phyloP scores from a whole-genome alignment of 2,888 invertebrate genomes.

The Tiliacea aurago region DNA sequence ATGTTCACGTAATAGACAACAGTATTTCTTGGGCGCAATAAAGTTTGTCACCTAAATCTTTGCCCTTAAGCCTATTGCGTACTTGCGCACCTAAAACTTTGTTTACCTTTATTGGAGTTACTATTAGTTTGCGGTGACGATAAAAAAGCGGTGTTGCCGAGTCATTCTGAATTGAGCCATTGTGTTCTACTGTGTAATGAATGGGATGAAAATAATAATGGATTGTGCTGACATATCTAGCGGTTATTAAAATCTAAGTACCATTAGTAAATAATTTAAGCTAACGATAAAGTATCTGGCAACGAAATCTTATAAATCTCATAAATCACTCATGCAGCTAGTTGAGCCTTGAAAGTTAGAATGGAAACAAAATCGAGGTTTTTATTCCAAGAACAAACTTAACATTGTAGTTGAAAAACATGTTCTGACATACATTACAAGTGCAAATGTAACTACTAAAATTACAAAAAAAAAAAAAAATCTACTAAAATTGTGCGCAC shows the following conservation, averaged over 20 bases:
- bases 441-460: no score
- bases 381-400: no score
- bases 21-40: constrained; percentile 89
- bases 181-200: neutral
- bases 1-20: constrained; percentile 88
- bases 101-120: constrained; percentile 55
- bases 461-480: no score
- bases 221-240: neutral
- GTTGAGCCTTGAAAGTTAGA: neutral
- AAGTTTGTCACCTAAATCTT: constrained; percentile 90
- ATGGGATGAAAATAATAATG: neutral
- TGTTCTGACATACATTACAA: no score
- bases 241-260: neutral
- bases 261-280: neutral
- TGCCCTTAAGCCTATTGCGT: constrained; percentile 86
- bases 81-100: constrained; percentile 67
- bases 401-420: no score
- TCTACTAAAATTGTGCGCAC: no score
- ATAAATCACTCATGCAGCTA: no score
- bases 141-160: constrained; percentile 26
- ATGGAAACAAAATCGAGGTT: neutral
- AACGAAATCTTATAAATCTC: no score
- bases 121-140: constrained; percentile 31
- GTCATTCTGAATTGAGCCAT: constrained; percentile 5
- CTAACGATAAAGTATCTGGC: neutral